Base-by-base conservation (phyloP, 2,797 vertebrate genomes). In the Tolypeutes matacus region DNA sequence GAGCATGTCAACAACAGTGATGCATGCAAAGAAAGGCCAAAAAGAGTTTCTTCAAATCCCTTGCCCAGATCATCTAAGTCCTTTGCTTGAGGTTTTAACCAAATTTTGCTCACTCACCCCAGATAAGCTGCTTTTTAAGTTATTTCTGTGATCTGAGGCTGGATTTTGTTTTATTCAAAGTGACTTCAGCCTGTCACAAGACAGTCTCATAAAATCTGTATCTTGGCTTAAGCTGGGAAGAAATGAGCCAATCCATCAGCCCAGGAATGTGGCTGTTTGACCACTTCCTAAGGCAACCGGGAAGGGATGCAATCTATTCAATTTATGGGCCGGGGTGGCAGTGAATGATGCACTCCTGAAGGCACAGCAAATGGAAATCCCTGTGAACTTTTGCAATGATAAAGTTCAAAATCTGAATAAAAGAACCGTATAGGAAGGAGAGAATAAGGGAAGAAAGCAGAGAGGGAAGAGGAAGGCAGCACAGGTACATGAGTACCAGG, bases 181-280 rank as follows among this genome's bases (percentile, higher is more conserved):
- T 9, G 70, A 97, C 97, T 98, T 98, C 96, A 97, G 98, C 86
- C 91, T 98, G 98, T 98, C 98, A 98, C 58, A 67, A 98, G 97
- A 97, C 97, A 97, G 91, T 97, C 98, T 98, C 97, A 97, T 98
- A 98, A 98, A 98, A 98, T 97, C 97, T 96, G 95, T 93, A 96
- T 92, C 97, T 98, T 97, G 96, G 97, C 97, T 98, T 97, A 96
- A 95, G 95, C 93, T 97, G 96, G 97, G 98, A 95, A 98, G 98
- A 97, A 98, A 95, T 56, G 7, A 81, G 42, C 97, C 98, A 98
- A 98, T 98, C 97, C 98, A 98, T 98, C 98, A 98, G 97, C 86
- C 96, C 95, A 98, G 98, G 98, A 98, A 98, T 98, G 98, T 2
- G 89, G 96, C 98, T 65, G 72, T 98, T 98, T 98, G 98, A 98